Evolutionary conservation across 2,113 vertebrate genomes (phyloP).

Genomic region (Ailurus styani): DNA sequence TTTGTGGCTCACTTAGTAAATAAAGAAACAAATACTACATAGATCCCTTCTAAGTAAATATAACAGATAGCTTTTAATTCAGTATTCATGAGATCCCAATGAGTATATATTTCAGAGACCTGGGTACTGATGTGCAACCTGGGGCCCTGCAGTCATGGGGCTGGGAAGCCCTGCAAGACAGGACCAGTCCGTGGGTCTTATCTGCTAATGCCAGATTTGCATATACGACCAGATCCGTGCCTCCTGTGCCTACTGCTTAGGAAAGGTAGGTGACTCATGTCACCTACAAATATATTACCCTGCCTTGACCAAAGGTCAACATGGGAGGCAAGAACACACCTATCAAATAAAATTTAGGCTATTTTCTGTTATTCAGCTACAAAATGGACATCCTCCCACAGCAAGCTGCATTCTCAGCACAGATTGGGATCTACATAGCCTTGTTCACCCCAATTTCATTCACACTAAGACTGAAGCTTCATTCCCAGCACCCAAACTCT

Average conservation of each 20-base stretch:
- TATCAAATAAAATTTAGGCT: background rate
- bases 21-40: background rate
- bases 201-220: background rate
- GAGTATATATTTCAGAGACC: background rate
- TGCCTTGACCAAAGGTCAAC: background rate
- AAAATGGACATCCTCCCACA: background rate
- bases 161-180: background rate
- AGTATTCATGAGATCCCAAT: background rate
- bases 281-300: background rate
- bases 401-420: background rate
- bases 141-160: background rate
- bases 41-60: background rate
- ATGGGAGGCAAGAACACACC: background rate
- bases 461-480: background rate
- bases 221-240: background rate
- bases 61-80: background rate
- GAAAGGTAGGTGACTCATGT: background rate
- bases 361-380: background rate
- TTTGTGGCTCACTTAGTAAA: background rate
- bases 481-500: background rate
- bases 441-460: background rate
- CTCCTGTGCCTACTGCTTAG: background rate
- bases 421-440: background rate
- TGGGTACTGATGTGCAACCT: background rate
- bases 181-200: background rate